phyloP scores from a whole-genome alignment of 2,888 invertebrate species.

The Microplitis deprimator region DNA sequence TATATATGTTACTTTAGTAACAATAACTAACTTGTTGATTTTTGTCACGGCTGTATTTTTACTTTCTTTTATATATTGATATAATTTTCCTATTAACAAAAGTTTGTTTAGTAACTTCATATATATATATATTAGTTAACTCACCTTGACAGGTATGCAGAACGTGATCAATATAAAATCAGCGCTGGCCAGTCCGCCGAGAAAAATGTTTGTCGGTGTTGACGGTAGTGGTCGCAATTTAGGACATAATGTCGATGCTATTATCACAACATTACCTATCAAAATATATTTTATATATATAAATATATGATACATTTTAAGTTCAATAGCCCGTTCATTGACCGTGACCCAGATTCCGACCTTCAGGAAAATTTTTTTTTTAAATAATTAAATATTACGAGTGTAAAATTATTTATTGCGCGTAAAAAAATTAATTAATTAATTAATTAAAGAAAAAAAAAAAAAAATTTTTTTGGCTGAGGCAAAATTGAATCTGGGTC shows the following conservation, averaged over 20 bases:
- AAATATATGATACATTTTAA: no score
- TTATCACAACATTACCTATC: constrained; percentile 71
- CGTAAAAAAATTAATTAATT: no score
- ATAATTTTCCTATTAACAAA: no score
- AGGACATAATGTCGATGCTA: constrained; percentile 72
- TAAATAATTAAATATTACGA: background rate
- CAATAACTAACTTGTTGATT: constrained; percentile 6
- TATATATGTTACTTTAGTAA: constrained; percentile 1
- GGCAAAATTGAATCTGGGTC: no score
- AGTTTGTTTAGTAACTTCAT: no score
- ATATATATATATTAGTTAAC: background rate
- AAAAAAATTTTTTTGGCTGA: no score
- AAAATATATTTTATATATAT: background rate
- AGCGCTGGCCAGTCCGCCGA: constrained; percentile 79
- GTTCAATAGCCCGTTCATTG: no score
- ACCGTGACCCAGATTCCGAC: no score
- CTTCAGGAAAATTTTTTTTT: no score
- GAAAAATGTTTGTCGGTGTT: constrained; percentile 77
- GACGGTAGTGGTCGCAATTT: constrained; percentile 63
- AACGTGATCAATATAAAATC: constrained; percentile 80
- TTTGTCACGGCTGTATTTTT: background rate
- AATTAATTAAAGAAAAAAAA: no score
- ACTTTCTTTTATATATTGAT: no score
- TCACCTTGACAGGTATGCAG: constrained; percentile 82
- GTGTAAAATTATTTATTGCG: background rate